Base-by-base conservation (phyloP, 2,797 vertebrate species). In the Cryptoprocta ferox region DNA sequence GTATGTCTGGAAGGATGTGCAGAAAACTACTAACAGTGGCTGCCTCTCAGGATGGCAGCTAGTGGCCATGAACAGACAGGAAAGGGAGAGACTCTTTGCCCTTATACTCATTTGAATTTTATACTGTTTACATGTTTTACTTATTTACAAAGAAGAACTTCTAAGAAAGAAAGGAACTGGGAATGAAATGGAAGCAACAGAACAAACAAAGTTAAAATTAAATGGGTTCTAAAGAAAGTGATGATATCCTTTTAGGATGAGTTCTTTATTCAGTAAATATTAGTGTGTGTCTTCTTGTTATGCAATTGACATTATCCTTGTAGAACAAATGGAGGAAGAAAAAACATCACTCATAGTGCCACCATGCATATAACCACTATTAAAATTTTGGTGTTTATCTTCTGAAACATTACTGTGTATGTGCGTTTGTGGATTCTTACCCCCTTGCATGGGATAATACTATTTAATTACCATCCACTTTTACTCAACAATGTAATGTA, bases 201-300 rank as follows among this genome's bases (percentile, higher is more conserved):
- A 86, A 63, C 8, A 86, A 80, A 82, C 45, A 83, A 61, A 89
- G 39, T 79, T 95, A 85, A 91, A 94, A 82, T 86, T 66, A 91
- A 92, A 82, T 73, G n/a, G 45, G 1, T 35, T 61, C 50, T 80
- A 65, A 56, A 83, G 48, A 79, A 53, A 75, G 30, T 68, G 61
- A 6, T 45, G 35, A 7, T 73, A 21, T 85, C 61, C 50, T 75
- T 63, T 92, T 59, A 95, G 61, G 28, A 83, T 71, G 28, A 45
- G 59, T 84, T 56, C 56, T 68, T 89, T 84, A 70, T 70, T 97
- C 42, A 73, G 7, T 89, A 85, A 83, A 24, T 84, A 6, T 56
- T 80, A 35, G 6, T 68, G 18, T 75, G 3, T 71, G 37, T 85
- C 21, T 86, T 79, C 71, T 65, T 89, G 2, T 88, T 81, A 80